Conservation (phyloP, 2,888 invertebrate species). For the Xestia ashworthii region DNA sequence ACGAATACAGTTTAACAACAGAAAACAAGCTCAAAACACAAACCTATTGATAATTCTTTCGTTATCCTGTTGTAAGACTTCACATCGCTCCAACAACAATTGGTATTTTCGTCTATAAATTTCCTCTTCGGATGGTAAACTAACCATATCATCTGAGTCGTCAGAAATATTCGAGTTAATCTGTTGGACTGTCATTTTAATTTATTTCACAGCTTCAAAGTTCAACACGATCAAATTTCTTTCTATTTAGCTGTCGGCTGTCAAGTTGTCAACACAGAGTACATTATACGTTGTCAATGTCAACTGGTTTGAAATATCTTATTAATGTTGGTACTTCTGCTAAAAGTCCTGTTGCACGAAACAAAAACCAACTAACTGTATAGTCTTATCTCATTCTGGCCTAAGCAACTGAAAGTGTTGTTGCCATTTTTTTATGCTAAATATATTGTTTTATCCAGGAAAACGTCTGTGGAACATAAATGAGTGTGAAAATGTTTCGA, state of each 20-base stretch:
- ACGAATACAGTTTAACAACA: conserved; percentile 59
- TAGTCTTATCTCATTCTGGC: neutral
- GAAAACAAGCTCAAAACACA: conserved; percentile 71
- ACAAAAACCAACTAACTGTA: neutral
- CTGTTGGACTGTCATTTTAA: conserved; percentile 91
- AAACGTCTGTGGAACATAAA: neutral
- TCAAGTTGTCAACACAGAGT: no score
- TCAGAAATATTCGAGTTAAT: conserved; percentile 90
- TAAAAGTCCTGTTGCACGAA: conserved; percentile 28
- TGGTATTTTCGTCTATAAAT: conserved; percentile 94
- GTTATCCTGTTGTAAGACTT: conserved; percentile 94
- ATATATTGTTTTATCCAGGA: neutral
- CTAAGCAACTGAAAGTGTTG: neutral
- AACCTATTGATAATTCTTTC: conserved; percentile 93
- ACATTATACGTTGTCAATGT: no score
- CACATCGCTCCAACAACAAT: conserved; percentile 93
- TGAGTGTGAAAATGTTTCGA: no score
- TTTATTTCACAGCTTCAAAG: conserved; percentile 88
- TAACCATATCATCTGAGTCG: conserved; percentile 90
- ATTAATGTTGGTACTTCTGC: conserved; percentile 63
- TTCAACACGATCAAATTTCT: conserved; percentile 86
- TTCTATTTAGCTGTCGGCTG: conserved; percentile 80
- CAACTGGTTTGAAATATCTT: conserved; percentile 58
- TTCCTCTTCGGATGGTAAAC: conserved; percentile 91
- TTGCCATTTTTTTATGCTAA: neutral